Percentiles rank a stretch among this genome's conserved stretches.
Conservation (phyloP, 2,888 invertebrate species). For the Eustalomyia histrio region DNA sequence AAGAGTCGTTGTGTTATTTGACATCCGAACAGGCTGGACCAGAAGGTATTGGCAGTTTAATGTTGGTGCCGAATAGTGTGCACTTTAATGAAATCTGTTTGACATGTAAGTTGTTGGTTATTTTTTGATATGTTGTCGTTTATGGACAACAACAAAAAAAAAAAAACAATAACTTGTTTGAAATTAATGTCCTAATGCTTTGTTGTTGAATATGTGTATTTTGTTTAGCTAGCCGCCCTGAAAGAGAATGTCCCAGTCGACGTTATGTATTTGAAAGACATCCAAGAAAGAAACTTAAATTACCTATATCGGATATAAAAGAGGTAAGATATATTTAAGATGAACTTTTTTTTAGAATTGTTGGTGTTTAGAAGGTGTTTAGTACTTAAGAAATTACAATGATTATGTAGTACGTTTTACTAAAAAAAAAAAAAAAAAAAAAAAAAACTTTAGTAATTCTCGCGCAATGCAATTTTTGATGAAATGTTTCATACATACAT, state of each 20-base stretch:
- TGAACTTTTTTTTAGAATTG: not conserved
- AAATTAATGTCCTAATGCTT: not conserved
- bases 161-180: slow-evolving; percentile 21
- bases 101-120: slow-evolving; percentile 84
- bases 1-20: slow-evolving; percentile 92
- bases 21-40: slow-evolving; percentile 92
- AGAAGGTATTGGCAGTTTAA: slow-evolving; percentile 93
- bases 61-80: slow-evolving; percentile 92
- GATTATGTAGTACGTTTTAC: too few relatives aligned
- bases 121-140: not conserved
- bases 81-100: slow-evolving; percentile 95
- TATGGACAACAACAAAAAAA: slow-evolving; percentile 13
- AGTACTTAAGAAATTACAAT: too few relatives aligned
- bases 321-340: slow-evolving; percentile 81
- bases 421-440: too few relatives aligned
- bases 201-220: not conserved
- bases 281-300: slow-evolving; percentile 89
- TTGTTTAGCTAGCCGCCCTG: slow-evolving; percentile 88
- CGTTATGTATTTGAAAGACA: slow-evolving; percentile 94
- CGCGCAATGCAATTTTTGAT: too few relatives aligned
- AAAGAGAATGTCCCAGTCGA: slow-evolving; percentile 92
- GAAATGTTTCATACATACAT: too few relatives aligned
- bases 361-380: too few relatives aligned
- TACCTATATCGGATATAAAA: slow-evolving; percentile 89
- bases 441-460: too few relatives aligned